These are phyloP conservation scores for Lateolabrax maculatus DNA, from an alignment of 2,797 vertebrate species.

Conservation along the genomic window DNA sequence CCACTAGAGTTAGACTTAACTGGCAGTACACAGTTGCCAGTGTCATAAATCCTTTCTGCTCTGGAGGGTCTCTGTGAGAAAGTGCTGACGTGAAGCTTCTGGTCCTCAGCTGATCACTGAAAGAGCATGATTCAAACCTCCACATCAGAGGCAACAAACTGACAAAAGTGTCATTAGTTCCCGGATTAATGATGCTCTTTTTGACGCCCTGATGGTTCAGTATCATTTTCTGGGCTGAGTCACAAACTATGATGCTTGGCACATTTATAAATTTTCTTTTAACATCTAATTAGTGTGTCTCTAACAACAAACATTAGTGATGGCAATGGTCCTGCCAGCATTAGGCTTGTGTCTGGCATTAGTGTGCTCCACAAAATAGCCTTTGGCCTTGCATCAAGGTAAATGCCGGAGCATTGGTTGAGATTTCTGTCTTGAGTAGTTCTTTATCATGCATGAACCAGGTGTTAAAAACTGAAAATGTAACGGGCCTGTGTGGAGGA, in stretches of 20 bases:
- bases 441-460: neutral
- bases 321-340: conserved; percentile 40
- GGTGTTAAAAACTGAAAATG: neutral
- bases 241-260: conserved; percentile 56
- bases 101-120: conserved; percentile 27
- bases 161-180: conserved; percentile 58
- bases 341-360: conserved; percentile 31
- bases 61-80: neutral
- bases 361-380: conserved; percentile 26
- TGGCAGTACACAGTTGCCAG: neutral
- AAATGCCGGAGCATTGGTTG: conserved; percentile 27
- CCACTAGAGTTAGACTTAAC: conserved; percentile 1
- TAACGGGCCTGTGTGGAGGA: neutral
- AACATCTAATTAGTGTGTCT: conserved; percentile 62
- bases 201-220: conserved; percentile 60
- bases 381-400: conserved; percentile 24
- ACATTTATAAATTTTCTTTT: conserved; percentile 51
- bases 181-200: conserved; percentile 50
- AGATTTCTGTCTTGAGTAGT: conserved; percentile 23
- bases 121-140: conserved; percentile 23
- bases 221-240: conserved; percentile 52
- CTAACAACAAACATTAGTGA: conserved; percentile 47
- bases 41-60: neutral
- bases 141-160: conserved; percentile 49
- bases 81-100: conserved; percentile 17